Percentiles rank a stretch among this genome's conserved stretches.
phyloP scores from a whole-genome alignment of 2,888 invertebrate genomes.

The Mechanitis mazaeus region DNA sequence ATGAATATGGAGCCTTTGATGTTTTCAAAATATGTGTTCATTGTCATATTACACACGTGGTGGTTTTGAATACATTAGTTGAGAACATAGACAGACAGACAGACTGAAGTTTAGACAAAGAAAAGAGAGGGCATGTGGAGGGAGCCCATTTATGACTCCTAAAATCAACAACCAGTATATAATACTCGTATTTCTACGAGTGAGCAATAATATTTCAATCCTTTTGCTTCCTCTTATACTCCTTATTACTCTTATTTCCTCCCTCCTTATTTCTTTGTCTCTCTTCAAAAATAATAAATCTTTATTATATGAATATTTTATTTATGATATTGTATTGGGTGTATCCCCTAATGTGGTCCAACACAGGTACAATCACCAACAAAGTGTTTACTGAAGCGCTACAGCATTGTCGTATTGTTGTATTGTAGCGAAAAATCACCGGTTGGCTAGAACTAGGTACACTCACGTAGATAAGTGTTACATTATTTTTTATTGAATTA shows the following conservation, averaged over 20 bases:
- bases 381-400: slow-evolving; percentile 1
- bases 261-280: no score
- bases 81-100: not conserved
- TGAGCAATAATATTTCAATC: no score
- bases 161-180: no score
- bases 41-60: not conserved
- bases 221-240: no score
- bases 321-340: not conserved
- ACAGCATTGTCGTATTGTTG: slow-evolving; percentile 29
- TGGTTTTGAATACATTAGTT: not conserved
- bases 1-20: not conserved
- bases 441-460: slow-evolving; percentile 25
- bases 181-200: no score
- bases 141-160: no score
- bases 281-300: no score
- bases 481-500: no score
- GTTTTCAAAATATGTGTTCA: slow-evolving; percentile 5
- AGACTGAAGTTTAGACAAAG: no score
- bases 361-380: not conserved
- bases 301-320: no score
- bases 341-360: slow-evolving; percentile 1
- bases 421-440: slow-evolving; percentile 34
- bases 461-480: slow-evolving; percentile 20
- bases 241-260: no score
- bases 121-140: no score